Evolutionary conservation across 2,888 invertebrate genomes (phyloP), one percentile per base, ranked within the genome.

Genomic region (Pyrochroa serraticornis): DNA sequence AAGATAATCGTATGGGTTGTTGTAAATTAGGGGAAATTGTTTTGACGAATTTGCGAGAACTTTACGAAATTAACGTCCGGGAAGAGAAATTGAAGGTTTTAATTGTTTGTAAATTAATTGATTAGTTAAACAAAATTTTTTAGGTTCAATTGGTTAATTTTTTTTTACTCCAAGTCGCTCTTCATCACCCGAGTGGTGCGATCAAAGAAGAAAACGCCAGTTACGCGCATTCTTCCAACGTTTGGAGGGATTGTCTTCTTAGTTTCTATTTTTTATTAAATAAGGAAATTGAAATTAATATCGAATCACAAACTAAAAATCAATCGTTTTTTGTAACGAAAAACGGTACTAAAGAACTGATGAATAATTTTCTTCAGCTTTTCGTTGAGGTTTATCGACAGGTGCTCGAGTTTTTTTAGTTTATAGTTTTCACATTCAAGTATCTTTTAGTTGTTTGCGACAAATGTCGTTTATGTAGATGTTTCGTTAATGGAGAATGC

Each of bases 151-250:
- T 83, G 42, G 78, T 83, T 39, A 79, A 82, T 58, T 79, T 83
- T 62, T 74, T 83, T 12, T 66, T 81, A 3, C 70, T 84, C n/a
- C 82, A 84, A 73, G 65, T 84, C 8, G 73, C 78, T 61, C 70
- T 83, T 31, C 85, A 85, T 71, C 80, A 83, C 72, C 84, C 84
- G 0, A 73, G 76, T 49, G 82, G 84, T 13, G 76, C 70, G 1
- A 60, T 53, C 9, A 71, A 75, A 49, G 69, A 66, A 6, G 55
- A 77, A 14, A 65, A 74, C 12, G 71, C 73, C 9, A 77, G 79
- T 0, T 79, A 77, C 60, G 81, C 82, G 3, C 65, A 67, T 47
- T 69, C 79, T 55, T 79, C 79, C 77, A 63, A 67, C 1, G 70
- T 72, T 10, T 85, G 84, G 84, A 78, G 74, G 7, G 70, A 63